Percentiles rank a stretch among this genome's conserved stretches.
These are phyloP conservation scores for Montipora efflorescens DNA, from an alignment of 64 coral and sea anemone species.

Conservation along the genomic window DNA sequence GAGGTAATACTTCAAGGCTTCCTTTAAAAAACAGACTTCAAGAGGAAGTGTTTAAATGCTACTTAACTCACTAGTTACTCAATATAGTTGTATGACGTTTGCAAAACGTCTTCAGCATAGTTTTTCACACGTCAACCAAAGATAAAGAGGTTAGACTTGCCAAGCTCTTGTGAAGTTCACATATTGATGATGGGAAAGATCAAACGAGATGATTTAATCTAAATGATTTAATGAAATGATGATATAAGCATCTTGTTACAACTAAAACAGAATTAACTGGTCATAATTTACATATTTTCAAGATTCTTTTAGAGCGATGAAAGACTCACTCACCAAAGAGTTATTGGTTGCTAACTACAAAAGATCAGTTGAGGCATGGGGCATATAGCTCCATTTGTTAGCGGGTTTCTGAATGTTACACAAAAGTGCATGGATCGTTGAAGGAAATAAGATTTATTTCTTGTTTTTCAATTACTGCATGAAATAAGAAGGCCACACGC, in stretches of 20 bases:
- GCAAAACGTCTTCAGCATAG: background rate
- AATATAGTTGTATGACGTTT: background rate
- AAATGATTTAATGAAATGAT: background rate
- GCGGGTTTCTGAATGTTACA: background rate
- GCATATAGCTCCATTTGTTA: background rate
- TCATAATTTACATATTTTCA: too few relatives aligned
- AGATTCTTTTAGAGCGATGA: too few relatives aligned
- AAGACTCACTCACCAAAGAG: too few relatives aligned
- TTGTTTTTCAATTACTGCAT: background rate
- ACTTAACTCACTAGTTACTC: background rate
- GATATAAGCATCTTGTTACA: background rate
- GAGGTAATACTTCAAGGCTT: background rate
- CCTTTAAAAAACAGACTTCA: background rate
- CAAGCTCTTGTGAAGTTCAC: too few relatives aligned
- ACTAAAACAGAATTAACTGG: background rate
- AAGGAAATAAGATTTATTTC: background rate
- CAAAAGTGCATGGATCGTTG: background rate
- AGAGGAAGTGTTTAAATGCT: background rate
- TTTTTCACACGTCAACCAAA: too few relatives aligned
- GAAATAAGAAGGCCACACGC: background rate
- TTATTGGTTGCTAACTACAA: too few relatives aligned
- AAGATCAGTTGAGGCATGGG: too few relatives aligned
- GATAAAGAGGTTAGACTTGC: background rate
- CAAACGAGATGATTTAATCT: too few relatives aligned
- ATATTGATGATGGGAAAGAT: too few relatives aligned